Base-by-base conservation (phyloP, 2,888 invertebrate species). In the Frankliniella fusca region DNA sequence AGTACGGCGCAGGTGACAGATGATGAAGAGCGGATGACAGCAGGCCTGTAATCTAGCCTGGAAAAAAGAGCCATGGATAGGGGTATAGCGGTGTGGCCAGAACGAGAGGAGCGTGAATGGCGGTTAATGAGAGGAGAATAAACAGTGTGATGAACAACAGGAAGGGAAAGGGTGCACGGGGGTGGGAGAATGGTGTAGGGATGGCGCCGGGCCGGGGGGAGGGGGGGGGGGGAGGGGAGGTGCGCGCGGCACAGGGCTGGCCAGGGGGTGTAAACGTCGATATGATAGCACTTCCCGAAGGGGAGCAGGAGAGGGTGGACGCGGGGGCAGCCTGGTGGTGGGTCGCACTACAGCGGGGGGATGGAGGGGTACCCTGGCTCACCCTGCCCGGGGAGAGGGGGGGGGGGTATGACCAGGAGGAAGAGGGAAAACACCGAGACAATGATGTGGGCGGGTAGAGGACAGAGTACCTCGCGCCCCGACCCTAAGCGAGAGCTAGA, bases 181-280 rank as follows among this genome's bases (percentile, higher is more conserved):
- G 70, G 27, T 9, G 8, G 70, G 23, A 2, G 70, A 8, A 27
- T 23, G 27, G 70, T 7, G 7, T 27, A 23, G 70, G 70, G 70
- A 23, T 23, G 70, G 70, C 11, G 23, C 23, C 70, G 23, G 70
- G 20, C n/a, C 20, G 65, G 70, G 70, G 23, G 18, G 15, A 20
- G 65, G 20, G 65, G 2, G 65, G n/a, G 20, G 65, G 20, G 70
- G 50, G 50, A n/a, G 65, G 70, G 20, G 70, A 70, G 61, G 61
- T 61, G 61, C 7, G 61, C 38, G 38, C 38, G 38, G 38, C 38
- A n/a, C n/a, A 38, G 38, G 38, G 38, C 38, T 38, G 38, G 61
- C 18, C 61, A 18, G 70, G 70, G 70, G 70, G 70, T 76, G 70
- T 76, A 76, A 76, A 76, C 70, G 70, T 76, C 70, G 70, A 76